Evolutionary conservation across 2,113 vertebrate genomes (phyloP), one percentile per base, ranked within the genome.

Genomic region (Coptodon rendalli): DNA sequence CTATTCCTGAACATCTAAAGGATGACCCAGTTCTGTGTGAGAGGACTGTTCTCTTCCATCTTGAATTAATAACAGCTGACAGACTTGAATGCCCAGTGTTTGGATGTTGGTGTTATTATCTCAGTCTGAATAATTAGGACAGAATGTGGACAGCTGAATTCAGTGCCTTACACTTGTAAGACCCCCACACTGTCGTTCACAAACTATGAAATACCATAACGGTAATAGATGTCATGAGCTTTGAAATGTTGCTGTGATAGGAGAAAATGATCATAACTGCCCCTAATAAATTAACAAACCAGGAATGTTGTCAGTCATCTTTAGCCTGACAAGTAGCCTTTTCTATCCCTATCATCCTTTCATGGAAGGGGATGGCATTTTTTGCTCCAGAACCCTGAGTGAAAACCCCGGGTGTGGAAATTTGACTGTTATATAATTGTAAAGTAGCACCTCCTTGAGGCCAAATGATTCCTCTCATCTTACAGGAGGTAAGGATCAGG

Each of bases 1-100:
- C 86, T 85, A 66, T 92, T 92, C 89, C 86, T 92, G 93, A 95
- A 92, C 92, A 93, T 91, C 88, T 94, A 82, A 95, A 94, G 87
- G 82, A 85, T 93, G 95, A 95, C 93, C 94, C 90, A 90, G 82
- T 94, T 94, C 90, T 87, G 38, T 45, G 68, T 63, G 79, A 89
- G 91, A 88, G 90, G 76, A 63, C 87, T 89, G 78, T 66, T 93
- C 80, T 82, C 88, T 81, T 88, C 86, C 83, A 89, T 90, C 88
- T 89, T 89, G 80, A 93, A 92, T 93, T 91, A 91, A 91, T 93
- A 87, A 92, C 89, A 91, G 89, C 83, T 89, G 90, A 93, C 93
- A 90, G 53, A 89, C 90, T 73, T 91, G 56, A 90, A 89, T 85
- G 83, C 40, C 80, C 85, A 34, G 19, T 89, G 84, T 91, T 91